phyloP scores from a whole-genome alignment of 2,113 vertebrate genomes.

The Brachionichthys hirsutus region DNA sequence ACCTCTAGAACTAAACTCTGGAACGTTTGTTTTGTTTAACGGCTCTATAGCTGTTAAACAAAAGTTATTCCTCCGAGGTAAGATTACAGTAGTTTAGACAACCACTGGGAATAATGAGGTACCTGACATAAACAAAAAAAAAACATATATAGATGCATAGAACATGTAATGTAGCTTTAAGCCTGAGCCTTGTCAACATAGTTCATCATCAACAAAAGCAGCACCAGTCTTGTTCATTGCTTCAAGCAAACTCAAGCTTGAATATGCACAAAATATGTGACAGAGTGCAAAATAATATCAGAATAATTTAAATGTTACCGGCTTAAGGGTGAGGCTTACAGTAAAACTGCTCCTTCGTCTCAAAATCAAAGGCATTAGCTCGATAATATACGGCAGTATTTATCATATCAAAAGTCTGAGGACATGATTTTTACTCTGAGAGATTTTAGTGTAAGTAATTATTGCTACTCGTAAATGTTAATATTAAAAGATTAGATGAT shows the following conservation, averaged over 20 bases:
- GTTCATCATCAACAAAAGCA: constrained; percentile 21
- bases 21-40: no score
- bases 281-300: neutral
- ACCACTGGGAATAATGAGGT: constrained; percentile 34
- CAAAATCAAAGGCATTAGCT: neutral
- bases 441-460: no score
- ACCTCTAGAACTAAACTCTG: constrained; percentile 9
- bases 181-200: constrained; percentile 20
- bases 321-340: neutral
- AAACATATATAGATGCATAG: constrained; percentile 2
- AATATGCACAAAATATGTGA: constrained; percentile 1
- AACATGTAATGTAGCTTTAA: constrained; percentile 18
- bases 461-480: no score
- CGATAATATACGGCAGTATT: no score
- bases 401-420: no score
- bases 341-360: neutral
- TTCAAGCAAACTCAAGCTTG: constrained; percentile 10
- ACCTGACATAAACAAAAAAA: constrained; percentile 23
- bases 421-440: no score
- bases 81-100: constrained; percentile 1
- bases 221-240: constrained; percentile 9
- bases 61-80: neutral
- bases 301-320: neutral
- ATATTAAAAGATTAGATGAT: no score
- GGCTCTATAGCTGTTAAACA: constrained; percentile 9